phyloP scores from a whole-genome alignment of 2,797 vertebrate genomes.

The Leuciscus waleckii region DNA sequence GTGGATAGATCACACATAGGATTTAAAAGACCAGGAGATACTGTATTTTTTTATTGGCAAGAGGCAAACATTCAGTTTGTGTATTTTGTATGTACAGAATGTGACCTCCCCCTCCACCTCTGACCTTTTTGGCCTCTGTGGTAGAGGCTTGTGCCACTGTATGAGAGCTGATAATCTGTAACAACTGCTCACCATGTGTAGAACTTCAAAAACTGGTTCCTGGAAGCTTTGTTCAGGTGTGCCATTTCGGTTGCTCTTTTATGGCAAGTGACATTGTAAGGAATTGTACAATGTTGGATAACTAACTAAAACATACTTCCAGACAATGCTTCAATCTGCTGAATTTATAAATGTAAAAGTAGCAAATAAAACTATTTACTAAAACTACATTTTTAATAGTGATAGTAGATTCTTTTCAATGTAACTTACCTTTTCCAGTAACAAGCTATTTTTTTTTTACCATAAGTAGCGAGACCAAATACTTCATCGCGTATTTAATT shows the following conservation, averaged over 20 bases:
- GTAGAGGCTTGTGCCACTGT: conserved; percentile 45
- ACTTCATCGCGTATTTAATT: not conserved
- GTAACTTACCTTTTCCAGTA: not conserved
- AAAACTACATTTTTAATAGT: not conserved
- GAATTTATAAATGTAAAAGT: not conserved
- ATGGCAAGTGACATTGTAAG: not conserved
- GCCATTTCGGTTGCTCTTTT: conserved; percentile 59
- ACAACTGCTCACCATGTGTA: conserved; percentile 69
- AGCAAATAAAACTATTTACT: not conserved
- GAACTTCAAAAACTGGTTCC: conserved; percentile 58
- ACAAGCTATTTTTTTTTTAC: not conserved
- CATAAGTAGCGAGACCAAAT: not conserved
- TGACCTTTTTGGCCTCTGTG: conserved; percentile 25
- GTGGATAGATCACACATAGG: conserved; percentile 17
- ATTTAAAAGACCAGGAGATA: conserved; percentile 12
- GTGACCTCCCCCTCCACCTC: conserved; percentile 4
- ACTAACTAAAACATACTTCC: not conserved
- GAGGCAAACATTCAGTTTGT: conserved; percentile 43
- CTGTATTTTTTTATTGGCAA: conserved; percentile 36
- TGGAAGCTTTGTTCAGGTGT: conserved; percentile 65
- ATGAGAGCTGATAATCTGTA: conserved; percentile 67
- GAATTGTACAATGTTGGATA: not conserved
- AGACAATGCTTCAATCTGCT: not conserved
- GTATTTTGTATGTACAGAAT: conserved; percentile 34
- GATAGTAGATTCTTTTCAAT: too few relatives aligned